Evolutionary conservation across 2,888 invertebrate genomes (phyloP), one percentile per base, ranked within the genome.

Genomic region (Nasonovia ribisnigri): DNA sequence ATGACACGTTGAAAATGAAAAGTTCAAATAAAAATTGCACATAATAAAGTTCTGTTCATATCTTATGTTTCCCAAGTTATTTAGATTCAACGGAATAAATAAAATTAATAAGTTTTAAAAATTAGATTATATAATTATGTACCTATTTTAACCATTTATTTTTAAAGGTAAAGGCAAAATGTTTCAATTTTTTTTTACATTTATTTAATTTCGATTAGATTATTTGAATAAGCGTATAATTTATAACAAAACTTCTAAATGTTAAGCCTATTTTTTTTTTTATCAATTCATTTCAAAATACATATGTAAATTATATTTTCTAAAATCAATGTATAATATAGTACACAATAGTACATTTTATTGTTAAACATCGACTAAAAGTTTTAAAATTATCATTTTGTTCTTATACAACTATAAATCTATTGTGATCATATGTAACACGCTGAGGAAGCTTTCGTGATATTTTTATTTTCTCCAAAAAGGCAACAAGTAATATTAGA

Each of bases 1-100:
- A 92, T 86, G 84, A 86, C 42, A 46, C 48, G 60, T 67, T 48
- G 67, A 84, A 51, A 67, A 92, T 29, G 51, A 42, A 67, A 88
- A 88, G 77, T 90, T 90, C 10, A 48, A 67, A 84, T n/a, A 11
- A 84, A 36, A 77, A 46, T 84, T 84, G 13, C 29, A 43, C 20
- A 48, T 36, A 29, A 77, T 67, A 1, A 77, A 77, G 2, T 77
- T 77, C 36, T 36, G 67, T 20, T 77, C 36, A 77, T 36, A 36
- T 77, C 5, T 4, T 0, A 67, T 67, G 11, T 20, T 60, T 54
- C 3, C 0, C 24, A 26, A 88, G 29, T 26, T 46, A 60, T 46
- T 67, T 13, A 11, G n/a, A 67, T 90, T 43, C 46, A 36, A 6
- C 24, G 10, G 3, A 67, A 46, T 20, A 90, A 67, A 48, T 46